A percentile compares a stretch with the other conserved stretches of the same genome.
phyloP scores from a whole-genome alignment of 2,888 invertebrate genomes.

The Tigriopus californicus region DNA sequence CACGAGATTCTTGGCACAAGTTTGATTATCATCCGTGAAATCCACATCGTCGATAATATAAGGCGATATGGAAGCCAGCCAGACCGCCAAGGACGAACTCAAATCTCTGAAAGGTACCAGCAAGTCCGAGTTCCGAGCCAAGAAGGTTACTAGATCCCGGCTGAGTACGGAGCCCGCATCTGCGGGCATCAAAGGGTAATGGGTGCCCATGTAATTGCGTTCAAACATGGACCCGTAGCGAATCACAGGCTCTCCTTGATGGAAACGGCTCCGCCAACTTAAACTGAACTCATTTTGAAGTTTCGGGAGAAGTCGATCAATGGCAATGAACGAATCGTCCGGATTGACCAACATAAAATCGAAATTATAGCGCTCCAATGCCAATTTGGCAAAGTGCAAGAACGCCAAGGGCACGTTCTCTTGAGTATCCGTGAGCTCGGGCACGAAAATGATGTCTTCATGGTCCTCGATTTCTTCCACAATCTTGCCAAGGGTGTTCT shows the following conservation, averaged over 20 bases:
- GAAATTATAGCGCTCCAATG: background rate
- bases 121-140: background rate
- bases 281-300: background rate
- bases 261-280: background rate
- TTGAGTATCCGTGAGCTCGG: background rate
- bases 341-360: background rate
- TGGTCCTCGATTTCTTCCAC: conserved; percentile 6
- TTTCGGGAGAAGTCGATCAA: conserved; percentile 3
- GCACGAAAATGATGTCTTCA: conserved; percentile 1
- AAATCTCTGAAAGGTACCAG: background rate
- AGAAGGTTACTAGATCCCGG: background rate
- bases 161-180: background rate
- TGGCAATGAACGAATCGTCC: conserved; percentile 6
- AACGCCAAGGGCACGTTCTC: too few species aligned
- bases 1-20: background rate
- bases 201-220: background rate
- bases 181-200: background rate
- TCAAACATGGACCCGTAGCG: background rate
- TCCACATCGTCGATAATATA: background rate
- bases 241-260: background rate
- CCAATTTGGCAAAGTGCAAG: too few species aligned
- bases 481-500: background rate
- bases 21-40: background rate
- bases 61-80: background rate
- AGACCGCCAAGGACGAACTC: background rate